Conservation (phyloP, 2,888 invertebrate species). For the Apamea epomidion region DNA sequence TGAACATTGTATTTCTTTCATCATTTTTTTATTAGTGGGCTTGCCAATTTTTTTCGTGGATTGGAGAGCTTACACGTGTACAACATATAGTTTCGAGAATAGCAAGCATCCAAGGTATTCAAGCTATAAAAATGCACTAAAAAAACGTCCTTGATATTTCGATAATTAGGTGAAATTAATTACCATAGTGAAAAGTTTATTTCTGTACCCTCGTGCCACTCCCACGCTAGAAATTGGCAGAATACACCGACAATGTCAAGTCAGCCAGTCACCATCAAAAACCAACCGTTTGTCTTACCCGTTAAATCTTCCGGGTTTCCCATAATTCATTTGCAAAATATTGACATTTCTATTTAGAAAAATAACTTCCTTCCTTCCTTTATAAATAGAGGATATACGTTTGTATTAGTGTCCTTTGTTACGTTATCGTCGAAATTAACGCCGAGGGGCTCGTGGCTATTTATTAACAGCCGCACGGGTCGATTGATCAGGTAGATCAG, state of each 20-base stretch:
- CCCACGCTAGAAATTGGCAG: conserved; percentile 58
- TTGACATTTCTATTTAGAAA: not conserved
- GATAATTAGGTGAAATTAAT: conserved; percentile 29
- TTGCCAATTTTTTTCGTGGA: conserved; percentile 6
- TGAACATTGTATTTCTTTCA: not conserved
- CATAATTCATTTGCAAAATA: conserved; percentile 20
- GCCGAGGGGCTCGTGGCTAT: not conserved
- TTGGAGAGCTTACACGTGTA: conserved; percentile 4
- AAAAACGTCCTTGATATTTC: not conserved
- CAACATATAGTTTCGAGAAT: not conserved
- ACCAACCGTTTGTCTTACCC: conserved; percentile 15
- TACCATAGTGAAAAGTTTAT: conserved; percentile 43
- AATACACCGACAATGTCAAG: conserved; percentile 44
- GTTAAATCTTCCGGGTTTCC: conserved; percentile 1
- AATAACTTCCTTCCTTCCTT: conserved; percentile 21
- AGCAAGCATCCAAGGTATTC: not conserved
- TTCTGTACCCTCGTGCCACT: conserved; percentile 56
- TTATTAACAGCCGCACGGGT: not conserved
- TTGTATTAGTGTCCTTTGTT: conserved; percentile 9
- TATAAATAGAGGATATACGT: not conserved
- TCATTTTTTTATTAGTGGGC: not conserved
- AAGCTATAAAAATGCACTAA: not conserved
- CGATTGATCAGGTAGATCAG: not conserved
- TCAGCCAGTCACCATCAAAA: conserved; percentile 23
- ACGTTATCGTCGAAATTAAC: not conserved